Conservation (phyloP, 2,888 invertebrate species). For the Ormyrus pomaceus region DNA sequence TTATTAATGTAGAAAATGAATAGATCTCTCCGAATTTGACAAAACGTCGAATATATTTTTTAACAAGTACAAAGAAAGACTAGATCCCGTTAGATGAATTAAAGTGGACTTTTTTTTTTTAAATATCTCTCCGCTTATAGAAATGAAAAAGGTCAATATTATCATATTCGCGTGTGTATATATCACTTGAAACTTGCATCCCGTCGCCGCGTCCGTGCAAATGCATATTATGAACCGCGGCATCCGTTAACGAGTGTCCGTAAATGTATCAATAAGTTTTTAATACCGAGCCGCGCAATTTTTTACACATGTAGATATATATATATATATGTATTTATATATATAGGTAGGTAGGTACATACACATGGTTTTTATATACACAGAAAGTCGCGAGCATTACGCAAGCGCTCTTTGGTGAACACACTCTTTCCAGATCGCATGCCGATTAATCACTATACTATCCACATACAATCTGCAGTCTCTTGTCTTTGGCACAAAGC, state of each 20-base stretch:
- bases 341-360: too few relatives aligned
- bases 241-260: too few relatives aligned
- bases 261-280: too few relatives aligned
- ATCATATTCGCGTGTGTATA: not conserved
- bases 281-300: too few relatives aligned
- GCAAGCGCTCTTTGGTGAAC: slow-evolving; percentile 70
- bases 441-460: slow-evolving; percentile 17
- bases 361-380: slow-evolving; percentile 26
- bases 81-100: slow-evolving; percentile 66
- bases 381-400: slow-evolving; percentile 41
- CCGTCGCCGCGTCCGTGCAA: not conserved
- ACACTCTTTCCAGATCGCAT: slow-evolving; percentile 56
- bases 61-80: slow-evolving; percentile 54
- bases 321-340: too few relatives aligned
- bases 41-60: not conserved
- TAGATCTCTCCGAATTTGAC: not conserved
- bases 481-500: slow-evolving; percentile 71
- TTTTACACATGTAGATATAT: too few relatives aligned
- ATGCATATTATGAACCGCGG: too few relatives aligned
- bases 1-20: slow-evolving; percentile 19
- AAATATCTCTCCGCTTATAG: slow-evolving; percentile 52
- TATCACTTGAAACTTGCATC: slow-evolving; percentile 25
- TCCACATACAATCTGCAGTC: slow-evolving; percentile 63
- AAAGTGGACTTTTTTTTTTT: slow-evolving; percentile 55
- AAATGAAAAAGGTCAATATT: not conserved